These are phyloP conservation scores for Lutraria rhynchaena DNA, from an alignment of 1,140 invertebrate species.

Conservation along the genomic window DNA sequence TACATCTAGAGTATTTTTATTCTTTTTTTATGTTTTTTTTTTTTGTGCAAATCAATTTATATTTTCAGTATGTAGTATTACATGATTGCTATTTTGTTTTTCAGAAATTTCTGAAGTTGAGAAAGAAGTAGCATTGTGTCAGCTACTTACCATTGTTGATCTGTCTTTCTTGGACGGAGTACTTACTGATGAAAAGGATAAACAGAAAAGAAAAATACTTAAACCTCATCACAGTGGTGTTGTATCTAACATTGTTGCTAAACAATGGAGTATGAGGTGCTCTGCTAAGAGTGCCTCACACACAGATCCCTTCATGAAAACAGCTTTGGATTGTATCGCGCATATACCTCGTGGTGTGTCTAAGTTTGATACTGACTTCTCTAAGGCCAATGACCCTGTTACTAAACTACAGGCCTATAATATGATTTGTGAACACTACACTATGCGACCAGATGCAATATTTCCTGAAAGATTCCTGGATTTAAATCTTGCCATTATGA, in stretches of 20 bases:
- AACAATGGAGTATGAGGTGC: slow-evolving; percentile 64
- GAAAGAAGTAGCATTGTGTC: slow-evolving; percentile 76
- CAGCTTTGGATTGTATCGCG: slow-evolving; percentile 72
- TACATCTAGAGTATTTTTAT: too few relatives aligned
- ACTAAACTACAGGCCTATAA: slow-evolving; percentile 61
- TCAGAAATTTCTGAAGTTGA: slow-evolving; percentile 75
- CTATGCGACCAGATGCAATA: slow-evolving; percentile 59
- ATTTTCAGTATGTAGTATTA: too few relatives aligned
- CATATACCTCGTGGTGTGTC: slow-evolving; percentile 68
- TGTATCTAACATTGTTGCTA: slow-evolving; percentile 70
- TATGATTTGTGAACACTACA: slow-evolving; percentile 70
- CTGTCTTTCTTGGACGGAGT: slow-evolving; percentile 78
- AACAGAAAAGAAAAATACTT: slow-evolving; percentile 63
- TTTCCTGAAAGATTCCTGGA: slow-evolving; percentile 74
- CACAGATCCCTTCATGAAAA: slow-evolving; percentile 66
- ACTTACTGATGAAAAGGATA: slow-evolving; percentile 69
- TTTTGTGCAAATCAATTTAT: too few relatives aligned
- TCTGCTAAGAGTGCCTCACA: slow-evolving; percentile 53
- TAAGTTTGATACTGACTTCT: slow-evolving; percentile 59
- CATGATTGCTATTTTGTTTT: slow-evolving; percentile 48
- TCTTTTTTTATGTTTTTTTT: too few relatives aligned
- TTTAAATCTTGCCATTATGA: slow-evolving; percentile 74
- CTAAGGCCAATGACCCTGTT: slow-evolving; percentile 24
- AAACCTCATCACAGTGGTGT: slow-evolving; percentile 63
- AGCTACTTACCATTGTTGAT: slow-evolving; percentile 77